phyloP scores from a whole-genome alignment of 2,888 invertebrate genomes.

The Watsonalla cultraria region DNA sequence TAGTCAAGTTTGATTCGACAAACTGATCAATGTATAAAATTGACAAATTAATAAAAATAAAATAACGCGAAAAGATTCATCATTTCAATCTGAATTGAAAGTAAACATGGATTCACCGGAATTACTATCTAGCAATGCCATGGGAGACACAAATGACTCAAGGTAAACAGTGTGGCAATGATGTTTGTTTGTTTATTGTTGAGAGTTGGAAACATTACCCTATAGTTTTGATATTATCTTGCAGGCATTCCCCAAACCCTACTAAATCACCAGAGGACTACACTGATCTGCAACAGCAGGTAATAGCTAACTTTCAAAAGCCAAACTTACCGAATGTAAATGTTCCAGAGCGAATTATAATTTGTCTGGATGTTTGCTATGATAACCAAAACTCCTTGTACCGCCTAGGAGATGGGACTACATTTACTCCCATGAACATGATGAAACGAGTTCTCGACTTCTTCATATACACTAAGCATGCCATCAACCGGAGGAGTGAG shows the following conservation, averaged over 20 bases:
- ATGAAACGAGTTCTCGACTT: constrained; percentile 80
- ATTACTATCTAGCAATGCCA: constrained; percentile 28
- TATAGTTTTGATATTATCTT: constrained; percentile 4
- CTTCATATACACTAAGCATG: constrained; percentile 80
- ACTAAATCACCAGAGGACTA: constrained; percentile 20
- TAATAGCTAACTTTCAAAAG: constrained; percentile 63
- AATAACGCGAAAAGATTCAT: too few relatives aligned
- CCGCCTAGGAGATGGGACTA: constrained; percentile 72
- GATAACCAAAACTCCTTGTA: constrained; percentile 77
- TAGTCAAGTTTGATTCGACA: too few relatives aligned
- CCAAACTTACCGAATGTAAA: constrained; percentile 72
- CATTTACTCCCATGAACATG: constrained; percentile 79
- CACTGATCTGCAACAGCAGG: constrained; percentile 49
- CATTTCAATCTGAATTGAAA: not conserved
- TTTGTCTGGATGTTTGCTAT: constrained; percentile 81
- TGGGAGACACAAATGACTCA: constrained; percentile 23
- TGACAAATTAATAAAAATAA: too few relatives aligned
- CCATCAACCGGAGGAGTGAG: constrained; percentile 80
- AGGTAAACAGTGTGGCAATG: constrained; percentile 21
- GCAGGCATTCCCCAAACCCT: constrained; percentile 17
- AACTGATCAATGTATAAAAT: too few relatives aligned
- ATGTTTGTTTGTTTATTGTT: not conserved
- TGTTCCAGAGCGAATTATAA: constrained; percentile 80
- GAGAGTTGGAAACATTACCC: too few relatives aligned
- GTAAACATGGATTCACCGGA: constrained; percentile 41